Evolutionary conservation across 1,140 invertebrate species (phyloP), one percentile per base, ranked within the genome.

Genomic region (Dendrolimus kikuchii): DNA sequence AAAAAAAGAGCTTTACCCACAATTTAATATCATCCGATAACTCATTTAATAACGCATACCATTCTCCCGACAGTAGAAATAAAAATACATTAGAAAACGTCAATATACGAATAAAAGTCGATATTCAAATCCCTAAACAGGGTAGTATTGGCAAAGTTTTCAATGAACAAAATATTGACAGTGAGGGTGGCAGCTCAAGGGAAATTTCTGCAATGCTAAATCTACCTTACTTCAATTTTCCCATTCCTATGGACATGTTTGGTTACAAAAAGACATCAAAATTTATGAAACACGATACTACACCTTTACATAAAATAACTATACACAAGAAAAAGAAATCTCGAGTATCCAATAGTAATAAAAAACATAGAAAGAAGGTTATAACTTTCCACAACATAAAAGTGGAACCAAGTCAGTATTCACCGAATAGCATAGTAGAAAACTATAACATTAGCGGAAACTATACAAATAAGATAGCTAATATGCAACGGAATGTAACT

Each of bases 311-410:
- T 47, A 79, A 80, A 64, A 71, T 77, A 52, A 72, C 68, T 43
- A 71, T 81, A 23, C 74, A 80, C 46, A 86, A 81, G 53, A 86
- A 77, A 57, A 86, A 80, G 55, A 83, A 80, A 58, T 60, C 62
- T 5, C 71, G 63, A 46, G 47, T 47, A 7, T 68, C 57, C 46
- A 73, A 61, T 53, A 71, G 52, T 51, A 66, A 53, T 43, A 86
- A 81, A 57, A 81, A 77, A 47, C 71, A 80, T 46, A 62, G 65
- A 10, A 78, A 68, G 40, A 83, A 82, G 53, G 38, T 68, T 7
- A 64, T 75, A 51, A 59, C 73, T 8, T 74, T 69, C 43, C 68
- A 72, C 40, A 66, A 74, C 23, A 60, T 71, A 10, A 68, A 65
- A 49, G n/a, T 68, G 10, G 56, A 68, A 40, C 57, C 52, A 41